A percentile compares a stretch with the other conserved stretches of the same genome.
Conservation (phyloP, 2,888 invertebrate species). For the Thyatira batis region DNA sequence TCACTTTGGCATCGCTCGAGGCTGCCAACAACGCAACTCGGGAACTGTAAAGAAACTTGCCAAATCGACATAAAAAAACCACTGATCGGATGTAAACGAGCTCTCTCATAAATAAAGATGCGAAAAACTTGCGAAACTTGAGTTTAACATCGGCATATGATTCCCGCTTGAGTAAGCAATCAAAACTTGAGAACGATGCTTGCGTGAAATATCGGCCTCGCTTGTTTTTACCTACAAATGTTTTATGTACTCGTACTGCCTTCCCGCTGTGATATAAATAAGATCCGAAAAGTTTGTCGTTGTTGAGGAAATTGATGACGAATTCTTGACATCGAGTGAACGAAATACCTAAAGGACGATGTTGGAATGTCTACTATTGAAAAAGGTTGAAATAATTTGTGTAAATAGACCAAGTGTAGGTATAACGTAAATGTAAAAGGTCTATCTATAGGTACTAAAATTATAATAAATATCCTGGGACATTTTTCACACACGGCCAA, state of each 20-base stretch:
- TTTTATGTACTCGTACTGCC: background rate
- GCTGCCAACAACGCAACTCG: conserved; percentile 14
- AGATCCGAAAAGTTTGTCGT: too few relatives aligned
- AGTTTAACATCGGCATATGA: conserved; percentile 55
- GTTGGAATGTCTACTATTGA: too few relatives aligned
- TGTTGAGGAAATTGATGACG: too few relatives aligned
- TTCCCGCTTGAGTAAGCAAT: conserved; percentile 65
- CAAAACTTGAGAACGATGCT: conserved; percentile 49
- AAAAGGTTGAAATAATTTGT: too few relatives aligned
- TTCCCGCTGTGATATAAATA: background rate
- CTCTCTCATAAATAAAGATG: conserved; percentile 69
- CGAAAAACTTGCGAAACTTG: conserved; percentile 44
- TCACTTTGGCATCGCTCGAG: background rate
- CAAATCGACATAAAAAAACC: conserved; percentile 37
- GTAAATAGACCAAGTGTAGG: too few relatives aligned
- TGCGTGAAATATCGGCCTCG: conserved; percentile 32
- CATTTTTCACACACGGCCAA: too few relatives aligned
- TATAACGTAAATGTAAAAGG: too few relatives aligned
- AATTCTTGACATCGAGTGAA: too few relatives aligned
- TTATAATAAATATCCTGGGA: too few relatives aligned
- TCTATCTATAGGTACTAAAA: too few relatives aligned
- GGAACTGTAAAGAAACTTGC: conserved; percentile 18
- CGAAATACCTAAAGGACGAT: too few relatives aligned
- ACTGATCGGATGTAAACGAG: conserved; percentile 61
- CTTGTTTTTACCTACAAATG: conserved; percentile 4